Conservation (phyloP, 2,113 vertebrate genomes). For the Boulengeromyrus knoepffleri region DNA sequence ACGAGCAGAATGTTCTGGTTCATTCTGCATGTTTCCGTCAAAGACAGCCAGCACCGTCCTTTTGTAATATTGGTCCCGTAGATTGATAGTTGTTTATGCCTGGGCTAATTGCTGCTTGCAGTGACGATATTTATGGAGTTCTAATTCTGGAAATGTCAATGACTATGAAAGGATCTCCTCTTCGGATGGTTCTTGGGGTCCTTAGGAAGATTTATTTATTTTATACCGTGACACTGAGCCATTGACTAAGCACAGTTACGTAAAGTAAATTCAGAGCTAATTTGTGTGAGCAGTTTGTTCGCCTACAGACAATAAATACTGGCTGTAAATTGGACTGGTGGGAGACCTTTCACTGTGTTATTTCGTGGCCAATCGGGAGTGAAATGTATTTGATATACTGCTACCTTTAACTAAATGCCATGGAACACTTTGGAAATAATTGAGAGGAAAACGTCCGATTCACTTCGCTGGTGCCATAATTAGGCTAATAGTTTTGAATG, state of each 20-base stretch:
- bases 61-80: not conserved
- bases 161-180: not conserved
- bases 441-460: not conserved
- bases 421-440: not conserved
- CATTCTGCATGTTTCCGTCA: not conserved
- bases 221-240: conserved; percentile 41
- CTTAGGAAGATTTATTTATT: conserved; percentile 3
- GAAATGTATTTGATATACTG: not conserved
- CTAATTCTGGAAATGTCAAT: conserved; percentile 5
- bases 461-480: not conserved
- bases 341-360: not conserved
- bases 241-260: conserved; percentile 8
- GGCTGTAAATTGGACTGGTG: not conserved
- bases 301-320: not conserved
- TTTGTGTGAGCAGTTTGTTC: not conserved
- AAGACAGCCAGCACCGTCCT: not conserved
- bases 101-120: not conserved
- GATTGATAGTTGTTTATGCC: conserved; percentile 4
- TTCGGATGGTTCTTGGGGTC: not conserved
- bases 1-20: not conserved
- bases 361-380: not conserved
- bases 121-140: not conserved
- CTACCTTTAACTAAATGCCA: not conserved
- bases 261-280: not conserved
- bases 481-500: conserved; percentile 4